A percentile compares a stretch with the other conserved stretches of the same genome.
Evolutionary conservation across 1,140 invertebrate species (phyloP).

Genomic region (Drosophila serrata): DNA sequence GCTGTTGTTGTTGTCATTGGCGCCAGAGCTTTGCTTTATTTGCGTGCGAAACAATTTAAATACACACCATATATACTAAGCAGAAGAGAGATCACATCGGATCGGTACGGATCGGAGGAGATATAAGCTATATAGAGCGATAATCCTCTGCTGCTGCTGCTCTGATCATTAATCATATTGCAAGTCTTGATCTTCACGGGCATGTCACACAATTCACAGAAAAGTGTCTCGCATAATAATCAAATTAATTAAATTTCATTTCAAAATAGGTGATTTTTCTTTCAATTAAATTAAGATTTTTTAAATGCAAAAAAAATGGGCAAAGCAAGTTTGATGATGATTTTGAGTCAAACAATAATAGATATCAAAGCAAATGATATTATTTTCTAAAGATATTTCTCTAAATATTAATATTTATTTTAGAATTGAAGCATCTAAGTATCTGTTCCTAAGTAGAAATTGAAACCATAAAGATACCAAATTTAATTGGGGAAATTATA

Average conservation of each 20-base stretch:
- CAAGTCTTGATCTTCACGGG: conserved; percentile 40
- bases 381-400: too few relatives aligned
- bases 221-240: conserved; percentile 22
- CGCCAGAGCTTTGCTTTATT: conserved; percentile 82
- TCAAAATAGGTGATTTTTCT: not conserved
- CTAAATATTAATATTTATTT: too few relatives aligned
- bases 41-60: conserved; percentile 80
- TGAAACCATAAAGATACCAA: not conserved
- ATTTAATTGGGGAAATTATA: not conserved
- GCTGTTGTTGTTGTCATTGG: conserved; percentile 34
- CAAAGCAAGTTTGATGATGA: not conserved
- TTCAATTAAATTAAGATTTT: not conserved
- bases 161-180: conserved; percentile 32
- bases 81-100: conserved; percentile 9
- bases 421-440: too few relatives aligned
- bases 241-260: conserved; percentile 22
- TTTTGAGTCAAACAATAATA: not conserved
- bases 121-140: conserved; percentile 16
- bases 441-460: not conserved
- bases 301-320: not conserved
- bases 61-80: conserved; percentile 21
- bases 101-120: conserved; percentile 13
- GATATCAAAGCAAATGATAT: too few relatives aligned
- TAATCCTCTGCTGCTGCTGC: conserved; percentile 21
- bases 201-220: conserved; percentile 24